These are phyloP conservation scores for Harlomillsia oculata DNA, from an alignment of 1,140 invertebrate genomes.

Conservation along the genomic window DNA sequence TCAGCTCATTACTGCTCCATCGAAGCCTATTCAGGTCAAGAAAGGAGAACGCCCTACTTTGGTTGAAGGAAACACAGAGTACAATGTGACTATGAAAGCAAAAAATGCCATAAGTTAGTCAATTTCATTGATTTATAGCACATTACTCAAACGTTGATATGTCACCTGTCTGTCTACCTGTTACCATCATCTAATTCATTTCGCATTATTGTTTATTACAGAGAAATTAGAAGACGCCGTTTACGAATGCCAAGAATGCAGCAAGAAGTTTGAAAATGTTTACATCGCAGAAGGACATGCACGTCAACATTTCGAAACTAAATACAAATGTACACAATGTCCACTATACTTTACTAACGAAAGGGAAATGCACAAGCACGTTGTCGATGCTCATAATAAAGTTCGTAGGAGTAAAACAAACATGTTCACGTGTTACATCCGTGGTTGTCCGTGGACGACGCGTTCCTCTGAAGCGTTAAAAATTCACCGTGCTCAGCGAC, in stretches of 20 bases:
- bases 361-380: conserved; percentile 3
- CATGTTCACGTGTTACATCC: conserved; percentile 1
- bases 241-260: conserved; percentile 4
- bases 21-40: not conserved
- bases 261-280: not conserved
- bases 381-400: conserved; percentile 1
- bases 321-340: conserved; percentile 4
- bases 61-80: conserved; percentile 4
- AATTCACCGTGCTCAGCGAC: not conserved
- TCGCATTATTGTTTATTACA: not conserved
- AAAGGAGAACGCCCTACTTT: not conserved
- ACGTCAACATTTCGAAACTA: conserved; percentile 1
- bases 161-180: not conserved
- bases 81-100: not conserved
- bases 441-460: conserved; percentile 2
- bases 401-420: conserved; percentile 2
- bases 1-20: not conserved
- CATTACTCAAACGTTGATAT: not conserved
- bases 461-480: conserved; percentile 1
- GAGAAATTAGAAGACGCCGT: conserved; percentile 6
- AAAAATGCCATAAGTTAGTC: conserved; percentile 4
- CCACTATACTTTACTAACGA: not conserved
- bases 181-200: not conserved
- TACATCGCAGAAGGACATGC: conserved; percentile 3
- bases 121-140: not conserved